Conservation (phyloP, 2,113 vertebrate species). For the Salvator merianae region DNA sequence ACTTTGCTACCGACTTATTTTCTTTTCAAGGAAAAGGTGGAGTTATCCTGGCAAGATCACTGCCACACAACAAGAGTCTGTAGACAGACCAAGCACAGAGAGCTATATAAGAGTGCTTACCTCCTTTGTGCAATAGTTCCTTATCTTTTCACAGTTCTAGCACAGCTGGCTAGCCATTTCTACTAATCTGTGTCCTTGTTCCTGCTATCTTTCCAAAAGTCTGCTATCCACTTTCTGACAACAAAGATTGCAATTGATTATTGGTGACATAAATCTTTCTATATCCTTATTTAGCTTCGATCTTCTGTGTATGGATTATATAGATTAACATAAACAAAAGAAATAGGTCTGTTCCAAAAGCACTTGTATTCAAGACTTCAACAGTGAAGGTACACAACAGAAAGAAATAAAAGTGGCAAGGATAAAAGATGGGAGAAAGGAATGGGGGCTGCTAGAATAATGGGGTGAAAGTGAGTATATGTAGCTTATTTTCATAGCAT, state of each 20-base stretch:
- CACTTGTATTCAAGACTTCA: not conserved
- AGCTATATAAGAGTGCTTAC: not conserved
- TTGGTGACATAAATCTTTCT: not conserved
- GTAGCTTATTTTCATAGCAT: too few species aligned
- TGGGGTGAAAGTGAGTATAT: not conserved
- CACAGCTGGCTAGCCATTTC: conserved; percentile 41
- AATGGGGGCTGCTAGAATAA: not conserved
- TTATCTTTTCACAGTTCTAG: conserved; percentile 34
- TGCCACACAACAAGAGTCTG: conserved; percentile 27
- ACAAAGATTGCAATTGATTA: conserved; percentile 32
- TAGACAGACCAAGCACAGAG: conserved; percentile 32
- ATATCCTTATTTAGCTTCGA: not conserved
- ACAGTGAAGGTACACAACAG: not conserved
- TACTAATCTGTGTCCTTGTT: conserved; percentile 38
- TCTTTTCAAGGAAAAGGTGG: conserved; percentile 10
- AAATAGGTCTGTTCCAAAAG: not conserved
- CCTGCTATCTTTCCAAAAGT: not conserved
- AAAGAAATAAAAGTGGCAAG: not conserved
- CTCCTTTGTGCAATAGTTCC: conserved; percentile 7
- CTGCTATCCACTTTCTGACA: conserved; percentile 13
- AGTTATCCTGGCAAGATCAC: conserved; percentile 27
- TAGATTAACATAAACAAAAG: not conserved
- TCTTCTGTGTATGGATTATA: too few species aligned
- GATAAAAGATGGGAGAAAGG: not conserved
- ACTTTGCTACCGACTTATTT: conserved; percentile 12